Base-by-base conservation (phyloP, 1,140 invertebrate species). In the Papilio machaon region DNA sequence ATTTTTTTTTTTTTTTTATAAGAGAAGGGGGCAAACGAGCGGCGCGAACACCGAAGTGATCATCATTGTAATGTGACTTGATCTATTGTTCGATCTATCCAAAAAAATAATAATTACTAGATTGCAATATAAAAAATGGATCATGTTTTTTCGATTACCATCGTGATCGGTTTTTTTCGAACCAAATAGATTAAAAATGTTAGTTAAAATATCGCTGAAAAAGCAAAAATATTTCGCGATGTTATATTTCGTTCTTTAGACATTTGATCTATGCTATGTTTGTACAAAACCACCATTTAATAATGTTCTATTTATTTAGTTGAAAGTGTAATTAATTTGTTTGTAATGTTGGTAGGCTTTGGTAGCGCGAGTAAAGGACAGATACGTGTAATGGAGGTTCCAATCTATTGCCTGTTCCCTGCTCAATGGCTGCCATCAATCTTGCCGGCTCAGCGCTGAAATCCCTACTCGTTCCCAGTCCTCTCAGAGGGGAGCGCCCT, bases 361-460 rank as follows among this genome's bases (percentile, higher is more conserved):
- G 6, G 73, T 74, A 47, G 64, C 30, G 64, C n/a, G n/a, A 47
- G 73, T 13, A 47, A 9, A 23, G 47, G 7, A 76, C 47, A 76
- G 47, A 76, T 52, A 76, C n/a, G 74, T 76, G 74, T 52, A 52
- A 76, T 52, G 74, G 19, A 76, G 47, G 74, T 52, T 47, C 74
- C 46, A 30, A 76, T 76, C 74, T 73, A 73, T 73, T 47, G 38
- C 30, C 73, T 52, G 74, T 47, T 52, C 74, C 74, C 74, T 76
- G n/a, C 74, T 76, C 74, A 35, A 76, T 76, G 74, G 47, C 46
- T n/a, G 74, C 74, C 74, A 76, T 76, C 74, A 76, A 76, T 76
- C 74, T 76, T 76, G 46, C 13, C 49, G 74, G 74, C 74, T 76
- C 74, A 76, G 74, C 74, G 46, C n/a, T 49, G 23, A 76, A 76